phyloP scores from a whole-genome alignment of 1,140 invertebrate genomes.

The Ceratina japonica region DNA sequence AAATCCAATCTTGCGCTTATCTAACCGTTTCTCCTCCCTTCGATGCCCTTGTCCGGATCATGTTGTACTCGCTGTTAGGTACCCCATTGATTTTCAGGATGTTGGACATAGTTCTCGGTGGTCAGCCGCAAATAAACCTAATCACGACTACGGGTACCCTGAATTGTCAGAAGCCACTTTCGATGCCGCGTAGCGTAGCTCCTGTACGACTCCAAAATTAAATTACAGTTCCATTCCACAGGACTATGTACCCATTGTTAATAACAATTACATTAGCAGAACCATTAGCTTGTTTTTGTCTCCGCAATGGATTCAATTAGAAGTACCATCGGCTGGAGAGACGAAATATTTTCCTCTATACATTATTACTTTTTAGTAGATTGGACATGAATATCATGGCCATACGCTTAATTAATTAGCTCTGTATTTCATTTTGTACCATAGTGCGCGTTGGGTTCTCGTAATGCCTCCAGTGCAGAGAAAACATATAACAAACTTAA shows the following conservation, averaged over 20 bases:
- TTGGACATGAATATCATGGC: too few relatives aligned
- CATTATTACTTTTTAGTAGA: too few relatives aligned
- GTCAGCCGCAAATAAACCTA: constrained; percentile 75
- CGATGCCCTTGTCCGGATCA: constrained; percentile 40
- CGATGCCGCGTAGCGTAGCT: constrained; percentile 28
- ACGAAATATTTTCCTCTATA: too few relatives aligned
- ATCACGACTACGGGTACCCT: constrained; percentile 65
- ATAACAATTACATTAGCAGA: constrained; percentile 4
- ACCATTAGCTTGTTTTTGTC: constrained; percentile 1
- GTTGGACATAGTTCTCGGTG: constrained; percentile 68
- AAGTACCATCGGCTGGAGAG: too few relatives aligned
- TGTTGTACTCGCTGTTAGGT: constrained; percentile 31
- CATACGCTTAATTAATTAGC: neutral
- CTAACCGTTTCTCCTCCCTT: constrained; percentile 41
- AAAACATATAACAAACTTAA: too few relatives aligned
- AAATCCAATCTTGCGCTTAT: constrained; percentile 54
- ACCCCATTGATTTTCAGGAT: constrained; percentile 71
- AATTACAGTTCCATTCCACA: constrained; percentile 50
- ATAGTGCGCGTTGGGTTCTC: too few relatives aligned
- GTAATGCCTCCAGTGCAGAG: too few relatives aligned
- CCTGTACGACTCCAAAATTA: constrained; percentile 34
- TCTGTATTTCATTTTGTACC: neutral
- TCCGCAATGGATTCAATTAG: neutral
- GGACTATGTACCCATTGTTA: constrained; percentile 26
- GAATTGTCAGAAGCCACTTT: constrained; percentile 72